These are phyloP conservation scores for Shinisaurus crocodilurus DNA, from an alignment of 2,113 vertebrate species.

Conservation along the genomic window DNA sequence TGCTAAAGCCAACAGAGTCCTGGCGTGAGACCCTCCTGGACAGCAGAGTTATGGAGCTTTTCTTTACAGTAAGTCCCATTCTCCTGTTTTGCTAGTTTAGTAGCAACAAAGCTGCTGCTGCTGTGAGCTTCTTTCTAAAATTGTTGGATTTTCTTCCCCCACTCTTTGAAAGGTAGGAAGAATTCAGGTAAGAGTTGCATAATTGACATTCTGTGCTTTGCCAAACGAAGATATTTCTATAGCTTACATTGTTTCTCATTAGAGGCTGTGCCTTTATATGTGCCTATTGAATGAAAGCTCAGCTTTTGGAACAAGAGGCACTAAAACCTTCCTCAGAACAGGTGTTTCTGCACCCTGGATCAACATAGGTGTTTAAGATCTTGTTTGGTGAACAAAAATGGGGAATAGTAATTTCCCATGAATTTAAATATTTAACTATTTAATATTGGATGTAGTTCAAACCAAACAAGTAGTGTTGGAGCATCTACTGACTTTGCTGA, in stretches of 20 bases:
- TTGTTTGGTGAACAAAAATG: slow-evolving; percentile 28
- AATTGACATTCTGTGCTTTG: not conserved
- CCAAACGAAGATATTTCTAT: not conserved
- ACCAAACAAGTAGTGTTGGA: slow-evolving; percentile 1
- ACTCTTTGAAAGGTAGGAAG: slow-evolving; percentile 62
- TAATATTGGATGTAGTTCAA: not conserved
- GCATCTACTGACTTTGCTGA: not conserved
- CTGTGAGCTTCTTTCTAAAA: slow-evolving; percentile 30
- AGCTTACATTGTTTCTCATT: not conserved
- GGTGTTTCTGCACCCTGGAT: not conserved
- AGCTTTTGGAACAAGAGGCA: not conserved
- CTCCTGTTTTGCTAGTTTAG: slow-evolving; percentile 51
- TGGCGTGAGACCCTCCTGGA: slow-evolving; percentile 98
- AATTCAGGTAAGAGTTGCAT: slow-evolving; percentile 49
- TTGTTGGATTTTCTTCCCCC: slow-evolving; percentile 46
- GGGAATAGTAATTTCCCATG: slow-evolving; percentile 21
- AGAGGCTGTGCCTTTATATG: not conserved
- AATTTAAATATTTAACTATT: slow-evolving; percentile 12
- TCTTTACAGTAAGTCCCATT: slow-evolving; percentile 94
- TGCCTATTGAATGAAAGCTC: not conserved
- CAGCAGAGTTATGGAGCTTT: slow-evolving; percentile 98
- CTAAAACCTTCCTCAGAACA: slow-evolving; percentile 13
- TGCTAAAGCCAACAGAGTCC: slow-evolving; percentile 95
- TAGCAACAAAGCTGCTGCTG: slow-evolving; percentile 47
- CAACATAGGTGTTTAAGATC: slow-evolving; percentile 34